Base-by-base conservation (phyloP, 2,113 vertebrate genomes). In the Acinonyx jubatus region DNA sequence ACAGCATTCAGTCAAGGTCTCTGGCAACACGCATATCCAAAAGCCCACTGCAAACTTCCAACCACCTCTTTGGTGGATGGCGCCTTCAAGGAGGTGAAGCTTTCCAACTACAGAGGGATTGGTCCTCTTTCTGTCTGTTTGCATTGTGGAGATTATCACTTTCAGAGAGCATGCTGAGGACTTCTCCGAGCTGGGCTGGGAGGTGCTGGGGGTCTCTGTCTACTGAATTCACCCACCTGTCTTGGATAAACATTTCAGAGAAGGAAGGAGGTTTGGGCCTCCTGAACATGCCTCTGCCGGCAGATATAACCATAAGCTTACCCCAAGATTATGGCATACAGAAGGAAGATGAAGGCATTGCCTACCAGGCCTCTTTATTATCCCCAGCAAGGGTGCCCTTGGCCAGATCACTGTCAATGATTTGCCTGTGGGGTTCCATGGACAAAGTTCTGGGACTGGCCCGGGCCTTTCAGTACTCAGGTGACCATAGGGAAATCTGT, bases 361-460 rank as follows among this genome's bases (percentile, higher is more conserved):
- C 99, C 0, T 99, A 99, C 96, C 99, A 99, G 99, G 99, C 68
- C 99, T 99, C 94, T 99, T 99, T 96, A 99, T 99, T 96, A 99
- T 99, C 8, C 99, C 99, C 3, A 98, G 97, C 78, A 99, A 99
- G 76, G 99, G 99, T 33, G 94, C 99, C 87, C 97, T 99, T 98
- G 99, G 99, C 63, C 99, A 99, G 98, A 99, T 99, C 98, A 99
- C 99, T 27, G 98, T 99, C 91, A 99, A 99, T 18, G 99, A 99
- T 97, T 95, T 99, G 86, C 99, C 99, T 0, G 99, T 99, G 99
- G 99, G 99, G 0, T 99, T 99, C 99, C 0, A 99, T 99, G 98
- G 99, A 99, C 0, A 99, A 99, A 97, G 99, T 99, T 4, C 98
- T 99, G 29, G 98, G 99, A 3, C 98, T 99, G 96, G 99, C 99